These are phyloP conservation scores for Danio tinwini DNA, from an alignment of 2,797 vertebrate species.

Conservation along the genomic window DNA sequence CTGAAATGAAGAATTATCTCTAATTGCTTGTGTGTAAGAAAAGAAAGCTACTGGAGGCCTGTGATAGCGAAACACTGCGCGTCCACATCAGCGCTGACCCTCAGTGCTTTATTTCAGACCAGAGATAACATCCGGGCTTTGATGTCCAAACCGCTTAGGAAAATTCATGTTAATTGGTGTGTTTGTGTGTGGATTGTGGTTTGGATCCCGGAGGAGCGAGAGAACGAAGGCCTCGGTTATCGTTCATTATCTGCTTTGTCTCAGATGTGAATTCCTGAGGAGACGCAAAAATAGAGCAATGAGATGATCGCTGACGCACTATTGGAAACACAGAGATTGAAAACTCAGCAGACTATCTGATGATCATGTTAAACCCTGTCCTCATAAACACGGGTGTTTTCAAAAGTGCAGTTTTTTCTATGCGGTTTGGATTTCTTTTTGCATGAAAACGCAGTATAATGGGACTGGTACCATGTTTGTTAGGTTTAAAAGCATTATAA, in stretches of 20 bases:
- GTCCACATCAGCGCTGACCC: constrained; percentile 77
- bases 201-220: constrained; percentile 73
- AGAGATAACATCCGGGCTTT: constrained; percentile 80
- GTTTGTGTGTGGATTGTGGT: constrained; percentile 76
- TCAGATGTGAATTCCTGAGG: constrained; percentile 12
- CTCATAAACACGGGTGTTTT: too few species aligned
- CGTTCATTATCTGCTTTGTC: constrained; percentile 3
- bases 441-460: too few species aligned
- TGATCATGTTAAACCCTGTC: too few species aligned
- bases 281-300: constrained; percentile 70
- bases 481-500: too few species aligned
- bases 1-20: constrained; percentile 84
- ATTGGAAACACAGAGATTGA: background rate
- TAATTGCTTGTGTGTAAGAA: constrained; percentile 82
- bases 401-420: too few species aligned
- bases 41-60: constrained; percentile 81
- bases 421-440: too few species aligned
- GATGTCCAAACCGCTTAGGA: constrained; percentile 82
- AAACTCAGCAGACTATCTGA: background rate
- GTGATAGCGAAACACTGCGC: constrained; percentile 61
- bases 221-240: constrained; percentile 65
- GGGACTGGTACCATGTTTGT: too few species aligned
- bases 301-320: background rate
- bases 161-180: constrained; percentile 83
- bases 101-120: constrained; percentile 80